Evolutionary conservation across 2,888 invertebrate species (phyloP), one percentile per base, ranked within the genome.

Genomic region (Anthoptus insignis): DNA sequence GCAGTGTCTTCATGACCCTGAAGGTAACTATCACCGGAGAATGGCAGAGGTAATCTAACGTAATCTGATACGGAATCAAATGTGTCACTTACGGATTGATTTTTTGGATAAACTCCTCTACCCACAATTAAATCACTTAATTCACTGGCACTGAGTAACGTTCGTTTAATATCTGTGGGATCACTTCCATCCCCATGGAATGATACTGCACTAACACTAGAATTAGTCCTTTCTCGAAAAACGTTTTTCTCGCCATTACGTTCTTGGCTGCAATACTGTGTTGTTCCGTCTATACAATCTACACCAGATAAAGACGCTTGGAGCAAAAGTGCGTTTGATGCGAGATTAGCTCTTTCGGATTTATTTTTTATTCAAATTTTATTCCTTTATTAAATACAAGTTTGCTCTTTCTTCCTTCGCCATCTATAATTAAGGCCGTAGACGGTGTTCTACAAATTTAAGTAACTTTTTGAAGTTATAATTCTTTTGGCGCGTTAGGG

Each of bases 31-130:
- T 94, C 94, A 21, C 94, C 94, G 72, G 81, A 88, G 81, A 94
- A 91, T 0, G 94, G 93, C 58, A 95, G 76, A 1, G 96, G 95
- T 79, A 97, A 90, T 67, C 97, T 97, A 1, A 98, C 98, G 81
- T 98, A 98, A 84, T 98, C 98, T 27, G 97, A 97, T 77, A 98
- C 97, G 0, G 98, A 98, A 82, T 98, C 97, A 77, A 98, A 94
- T 0, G 97, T 97, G 73, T 96, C 96, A 76, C 97, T 97, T 42
- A 98, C 97, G 0, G 97, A 97, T 79, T 97, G 97, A 70, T 84
- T 87, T 78, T 92, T 92, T 37, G 93, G 97, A 88, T 97, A 97
- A 16, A 96, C 95, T 21, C 96, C 96, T 64, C 97, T 93, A 0
- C 97, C 97, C 0, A 97, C 97, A 63, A 97, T 97, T 66, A 97